These are phyloP conservation scores for Smittia aterrima DNA, from an alignment of 2,888 invertebrate species.

Conservation along the genomic window DNA sequence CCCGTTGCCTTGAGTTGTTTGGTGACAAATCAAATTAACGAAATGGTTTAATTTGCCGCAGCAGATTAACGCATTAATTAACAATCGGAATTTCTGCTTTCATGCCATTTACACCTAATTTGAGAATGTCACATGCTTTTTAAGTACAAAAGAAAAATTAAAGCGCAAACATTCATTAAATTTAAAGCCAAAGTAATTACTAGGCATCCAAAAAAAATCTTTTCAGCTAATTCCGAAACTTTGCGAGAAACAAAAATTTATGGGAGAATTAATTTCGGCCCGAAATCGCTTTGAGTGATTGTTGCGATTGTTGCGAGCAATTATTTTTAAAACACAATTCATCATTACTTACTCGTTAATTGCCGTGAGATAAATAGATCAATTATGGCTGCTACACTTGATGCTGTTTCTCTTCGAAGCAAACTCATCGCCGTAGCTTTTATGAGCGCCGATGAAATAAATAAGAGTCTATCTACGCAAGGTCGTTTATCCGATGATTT, in stretches of 20 bases:
- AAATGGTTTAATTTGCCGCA: background rate
- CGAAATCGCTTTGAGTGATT: background rate
- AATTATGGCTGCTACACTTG: background rate
- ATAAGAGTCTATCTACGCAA: background rate
- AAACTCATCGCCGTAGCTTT: background rate
- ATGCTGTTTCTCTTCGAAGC: background rate
- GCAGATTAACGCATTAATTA: background rate
- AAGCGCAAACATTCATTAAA: background rate
- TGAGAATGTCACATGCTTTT: conserved; percentile 25
- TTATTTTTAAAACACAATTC: background rate
- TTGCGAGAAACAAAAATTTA: too few species aligned
- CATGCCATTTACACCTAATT: conserved; percentile 2
- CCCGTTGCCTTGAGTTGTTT: background rate
- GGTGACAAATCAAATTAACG: background rate
- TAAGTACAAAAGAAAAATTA: background rate
- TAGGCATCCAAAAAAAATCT: too few species aligned
- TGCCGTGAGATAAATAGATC: conserved; percentile 11
- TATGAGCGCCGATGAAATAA: background rate
- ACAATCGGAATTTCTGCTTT: background rate
- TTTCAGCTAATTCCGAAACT: too few species aligned
- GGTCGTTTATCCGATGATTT: background rate
- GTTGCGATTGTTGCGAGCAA: background rate
- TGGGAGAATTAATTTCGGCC: background rate
- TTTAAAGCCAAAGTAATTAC: too few species aligned
- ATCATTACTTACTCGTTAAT: background rate